Percentiles rank a stretch among this genome's conserved stretches.
phyloP scores from a whole-genome alignment of 1,140 invertebrate species.

The Camponotus floridanus region DNA sequence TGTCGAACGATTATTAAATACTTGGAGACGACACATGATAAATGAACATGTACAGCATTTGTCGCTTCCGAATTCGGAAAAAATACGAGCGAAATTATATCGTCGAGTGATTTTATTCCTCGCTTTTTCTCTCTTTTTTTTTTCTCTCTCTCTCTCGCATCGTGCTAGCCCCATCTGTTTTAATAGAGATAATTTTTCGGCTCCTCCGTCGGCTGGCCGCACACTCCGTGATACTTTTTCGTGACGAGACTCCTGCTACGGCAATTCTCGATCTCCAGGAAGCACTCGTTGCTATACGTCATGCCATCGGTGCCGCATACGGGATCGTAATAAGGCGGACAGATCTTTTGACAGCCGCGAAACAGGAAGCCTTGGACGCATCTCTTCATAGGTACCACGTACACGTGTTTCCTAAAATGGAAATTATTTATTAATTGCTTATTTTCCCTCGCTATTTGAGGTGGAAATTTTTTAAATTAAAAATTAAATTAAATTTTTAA shows the following conservation, averaged over 20 bases:
- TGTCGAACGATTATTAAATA: constrained; percentile 14
- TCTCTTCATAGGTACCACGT: constrained; percentile 94
- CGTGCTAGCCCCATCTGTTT: not conserved
- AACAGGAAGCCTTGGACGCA: constrained; percentile 94
- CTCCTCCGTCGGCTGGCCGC: constrained; percentile 89
- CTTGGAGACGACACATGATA: not conserved
- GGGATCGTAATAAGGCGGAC: constrained; percentile 94
- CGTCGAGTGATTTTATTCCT: not conserved
- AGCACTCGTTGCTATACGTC: constrained; percentile 97
- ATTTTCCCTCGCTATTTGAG: constrained; percentile 20
- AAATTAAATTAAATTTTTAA: no score
- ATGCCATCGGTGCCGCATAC: constrained; percentile 96
- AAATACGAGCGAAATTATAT: constrained; percentile 1
- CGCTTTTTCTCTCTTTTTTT: not conserved
- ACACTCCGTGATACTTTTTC: constrained; percentile 89
- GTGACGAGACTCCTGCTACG: constrained; percentile 90
- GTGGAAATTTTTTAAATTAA: no score
- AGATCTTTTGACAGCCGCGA: constrained; percentile 94
- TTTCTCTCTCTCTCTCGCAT: not conserved
- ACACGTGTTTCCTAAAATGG: constrained; percentile 92
- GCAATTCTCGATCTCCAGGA: constrained; percentile 96
- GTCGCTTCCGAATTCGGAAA: constrained; percentile 11
- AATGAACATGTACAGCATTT: not conserved
- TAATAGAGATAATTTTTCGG: constrained; percentile 91
- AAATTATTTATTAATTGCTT: not conserved